These are phyloP conservation scores for Montipora foliosa DNA, from an alignment of 64 coral and sea anemone genomes.

Conservation along the genomic window DNA sequence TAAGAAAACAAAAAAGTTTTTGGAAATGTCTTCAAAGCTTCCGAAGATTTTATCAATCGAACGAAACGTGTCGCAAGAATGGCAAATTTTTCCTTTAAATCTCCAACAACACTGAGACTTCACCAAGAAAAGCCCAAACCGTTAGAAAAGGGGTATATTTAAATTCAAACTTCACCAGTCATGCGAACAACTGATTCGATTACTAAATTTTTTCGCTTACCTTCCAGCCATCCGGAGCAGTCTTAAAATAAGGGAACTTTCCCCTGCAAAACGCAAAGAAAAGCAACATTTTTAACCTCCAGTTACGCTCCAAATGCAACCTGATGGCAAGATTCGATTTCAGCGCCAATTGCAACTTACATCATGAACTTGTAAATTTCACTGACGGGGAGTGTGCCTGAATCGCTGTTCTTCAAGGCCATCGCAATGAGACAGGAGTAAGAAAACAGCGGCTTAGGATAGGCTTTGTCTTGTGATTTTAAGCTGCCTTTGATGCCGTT, in stretches of 20 bases:
- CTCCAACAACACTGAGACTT: neutral
- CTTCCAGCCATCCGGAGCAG: constrained; percentile 99
- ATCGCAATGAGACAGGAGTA: constrained; percentile 99
- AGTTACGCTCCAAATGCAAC: constrained; percentile 23
- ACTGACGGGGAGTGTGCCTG: constrained; percentile 98
- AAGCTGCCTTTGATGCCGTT: constrained; percentile 85
- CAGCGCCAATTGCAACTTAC: constrained; percentile 85
- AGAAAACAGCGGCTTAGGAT: constrained; percentile 97
- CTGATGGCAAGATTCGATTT: constrained; percentile 53
- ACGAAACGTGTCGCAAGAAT: constrained; percentile 8
- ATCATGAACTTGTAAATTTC: constrained; percentile 99
- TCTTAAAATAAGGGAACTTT: constrained; percentile 99
- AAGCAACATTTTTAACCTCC: constrained; percentile 39
- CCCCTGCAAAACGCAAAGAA: constrained; percentile 86
- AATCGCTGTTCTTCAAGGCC: constrained; percentile 97
- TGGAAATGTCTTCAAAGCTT: constrained; percentile 31
- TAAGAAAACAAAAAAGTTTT: constrained; percentile 58
- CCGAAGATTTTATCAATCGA: constrained; percentile 30
- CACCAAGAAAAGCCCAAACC: constrained; percentile 11
- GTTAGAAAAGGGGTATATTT: constrained; percentile 52
- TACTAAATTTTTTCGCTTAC: constrained; percentile 60
- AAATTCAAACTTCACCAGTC: constrained; percentile 82
- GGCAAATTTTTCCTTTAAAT: neutral
- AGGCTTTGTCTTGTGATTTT: constrained; percentile 86
- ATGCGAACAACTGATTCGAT: constrained; percentile 72